Base-by-base conservation (phyloP, 2,797 vertebrate genomes). In the Poecilia picta region DNA sequence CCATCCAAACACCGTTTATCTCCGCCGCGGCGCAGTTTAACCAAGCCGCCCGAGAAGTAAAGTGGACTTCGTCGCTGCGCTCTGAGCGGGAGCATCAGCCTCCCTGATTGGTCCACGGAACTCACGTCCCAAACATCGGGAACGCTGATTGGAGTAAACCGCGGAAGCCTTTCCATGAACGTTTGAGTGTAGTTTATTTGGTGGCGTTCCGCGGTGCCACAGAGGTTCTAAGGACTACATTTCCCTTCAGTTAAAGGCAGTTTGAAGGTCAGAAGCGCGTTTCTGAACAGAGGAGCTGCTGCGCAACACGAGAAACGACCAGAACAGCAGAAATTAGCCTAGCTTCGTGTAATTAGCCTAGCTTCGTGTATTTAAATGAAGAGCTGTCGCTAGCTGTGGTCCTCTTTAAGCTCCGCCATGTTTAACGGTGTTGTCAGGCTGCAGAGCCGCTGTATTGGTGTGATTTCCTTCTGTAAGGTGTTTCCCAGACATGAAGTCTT, bases 241-340 rank as follows among this genome's bases (percentile, higher is more conserved):
- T 76, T 94, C 94, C 95, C 94, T 71, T 1, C 16, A 53, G 5
- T 1, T 0, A 31, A 20, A 18, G 0, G 0, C 6, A 4, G 4
- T 8, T 16, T 84, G 92, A 95, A 95, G 95, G 95, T 96, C 94
- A 93, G 74, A 94, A 75, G 91, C 91, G 89, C 93, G 93, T 8
- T 76, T 90, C 85, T 81, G 76, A 89, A 81, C 68, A 1, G 8
- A 25, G 57, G 47, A 66, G 64, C 73, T 88, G 74, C 79, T 74
- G 0, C 36, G 4, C 70, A 57, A 74, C 31, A 68, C 16, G 31
- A n/a, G 2, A 23, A 57, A 10, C 43, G 16, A 72, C 62, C 46
- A 68, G 55, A 4, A 3, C 39, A n/a, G 36, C 36, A 74, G 49
- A 75, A 62, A 55, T 43, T 31, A 36, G 33, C 36, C n/a, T n/a